Conservation (phyloP, 23 tunicate species). For the Phallusia fumigata region DNA sequence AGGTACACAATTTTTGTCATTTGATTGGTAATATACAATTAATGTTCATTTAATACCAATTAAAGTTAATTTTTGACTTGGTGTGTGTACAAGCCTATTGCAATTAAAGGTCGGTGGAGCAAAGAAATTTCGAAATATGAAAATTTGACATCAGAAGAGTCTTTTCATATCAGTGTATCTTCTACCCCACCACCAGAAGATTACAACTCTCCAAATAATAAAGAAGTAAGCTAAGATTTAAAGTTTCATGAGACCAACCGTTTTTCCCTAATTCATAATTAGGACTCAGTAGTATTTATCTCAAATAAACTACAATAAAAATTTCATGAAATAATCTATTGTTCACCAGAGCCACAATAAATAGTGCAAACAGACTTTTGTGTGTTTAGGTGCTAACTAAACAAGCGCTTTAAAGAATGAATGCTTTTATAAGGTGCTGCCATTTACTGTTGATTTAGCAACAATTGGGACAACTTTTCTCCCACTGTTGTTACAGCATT, state of each 20-base stretch:
- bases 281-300: background rate
- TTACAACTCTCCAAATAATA: conserved; percentile 35
- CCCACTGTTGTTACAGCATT: too few relatives aligned
- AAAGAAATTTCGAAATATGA: background rate
- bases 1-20: too few relatives aligned
- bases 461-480: too few relatives aligned
- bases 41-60: too few relatives aligned
- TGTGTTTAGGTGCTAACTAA: background rate
- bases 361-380: background rate
- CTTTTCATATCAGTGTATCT: conserved; percentile 62
- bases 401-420: background rate
- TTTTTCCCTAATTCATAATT: background rate
- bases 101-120: too few relatives aligned
- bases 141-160: conserved; percentile 22
- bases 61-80: too few relatives aligned
- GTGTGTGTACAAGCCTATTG: too few relatives aligned
- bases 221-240: conserved; percentile 25
- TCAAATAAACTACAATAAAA: background rate
- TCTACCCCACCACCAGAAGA: conserved; percentile 45
- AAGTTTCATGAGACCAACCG: background rate
- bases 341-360: background rate
- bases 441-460: background rate
- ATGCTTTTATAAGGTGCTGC: background rate
- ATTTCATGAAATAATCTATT: background rate
- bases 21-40: too few relatives aligned